phyloP scores from a whole-genome alignment of 1,140 invertebrate species.

The Conopomorpha cramerella region DNA sequence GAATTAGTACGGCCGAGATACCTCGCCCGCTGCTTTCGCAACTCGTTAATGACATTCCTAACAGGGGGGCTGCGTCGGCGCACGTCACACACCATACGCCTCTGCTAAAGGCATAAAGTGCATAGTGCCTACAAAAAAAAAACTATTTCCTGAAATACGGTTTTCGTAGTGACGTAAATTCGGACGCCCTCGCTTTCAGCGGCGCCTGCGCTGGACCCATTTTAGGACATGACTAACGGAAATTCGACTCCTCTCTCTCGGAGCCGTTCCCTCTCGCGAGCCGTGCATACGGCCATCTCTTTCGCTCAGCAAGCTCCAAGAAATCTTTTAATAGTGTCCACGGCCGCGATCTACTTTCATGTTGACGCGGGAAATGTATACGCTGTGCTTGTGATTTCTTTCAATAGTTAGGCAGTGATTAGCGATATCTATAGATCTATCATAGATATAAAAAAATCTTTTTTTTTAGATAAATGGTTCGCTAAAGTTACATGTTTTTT shows the following conservation, averaged over 20 bases:
- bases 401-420: no score
- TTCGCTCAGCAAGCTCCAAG: slow-evolving; percentile 53
- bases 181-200: slow-evolving; percentile 55
- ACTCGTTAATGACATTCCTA: slow-evolving; percentile 44
- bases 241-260: slow-evolving; percentile 63
- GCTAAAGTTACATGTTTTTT: neutral
- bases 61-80: slow-evolving; percentile 34
- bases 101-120: slow-evolving; percentile 15
- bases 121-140: no score
- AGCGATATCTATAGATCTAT: no score
- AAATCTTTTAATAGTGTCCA: slow-evolving; percentile 62
- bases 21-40: slow-evolving; percentile 28
- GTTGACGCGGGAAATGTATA: slow-evolving; percentile 49
- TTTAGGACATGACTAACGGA: slow-evolving; percentile 69
- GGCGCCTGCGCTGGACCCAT: slow-evolving; percentile 63
- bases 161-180: slow-evolving; percentile 51
- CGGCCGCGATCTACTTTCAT: slow-evolving; percentile 59
- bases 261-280: slow-evolving; percentile 50
- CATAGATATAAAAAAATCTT: no score
- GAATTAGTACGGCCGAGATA: no score
- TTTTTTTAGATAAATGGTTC: no score
- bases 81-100: slow-evolving; percentile 39
- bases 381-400: slow-evolving; percentile 20
- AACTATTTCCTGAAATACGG: slow-evolving; percentile 51
- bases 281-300: slow-evolving; percentile 33